Evolutionary conservation across 2,888 invertebrate genomes (phyloP).

Genomic region (Erebia epiphron): DNA sequence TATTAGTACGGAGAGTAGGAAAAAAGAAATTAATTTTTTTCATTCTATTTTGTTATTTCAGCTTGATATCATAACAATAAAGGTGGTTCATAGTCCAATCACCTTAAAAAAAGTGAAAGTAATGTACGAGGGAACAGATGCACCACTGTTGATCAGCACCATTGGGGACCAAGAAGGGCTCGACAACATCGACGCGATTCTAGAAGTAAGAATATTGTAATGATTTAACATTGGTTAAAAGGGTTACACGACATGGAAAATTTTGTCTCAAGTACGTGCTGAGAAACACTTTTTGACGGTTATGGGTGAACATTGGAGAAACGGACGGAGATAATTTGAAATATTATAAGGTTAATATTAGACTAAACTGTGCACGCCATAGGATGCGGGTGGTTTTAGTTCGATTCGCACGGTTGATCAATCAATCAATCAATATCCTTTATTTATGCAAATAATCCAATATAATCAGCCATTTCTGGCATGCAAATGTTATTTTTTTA

Average conservation of each 20-base stretch:
- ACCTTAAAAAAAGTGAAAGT: conserved; percentile 43
- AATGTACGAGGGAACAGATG: conserved; percentile 38
- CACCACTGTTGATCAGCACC: conserved; percentile 48
- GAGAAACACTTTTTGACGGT: neutral
- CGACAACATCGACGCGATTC: conserved; percentile 52
- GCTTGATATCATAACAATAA: conserved; percentile 50
- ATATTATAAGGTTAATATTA: too few species aligned
- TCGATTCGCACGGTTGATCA: too few species aligned
- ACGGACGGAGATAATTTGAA: too few species aligned
- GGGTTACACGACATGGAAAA: neutral
- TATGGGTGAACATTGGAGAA: neutral
- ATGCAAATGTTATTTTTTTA: too few species aligned
- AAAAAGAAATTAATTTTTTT: too few species aligned
- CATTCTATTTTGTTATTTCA: conserved; percentile 34
- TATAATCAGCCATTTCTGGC: too few species aligned
- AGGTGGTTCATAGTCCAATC: conserved; percentile 44
- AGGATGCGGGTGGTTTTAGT: too few species aligned
- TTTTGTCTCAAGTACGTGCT: neutral
- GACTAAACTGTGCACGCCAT: too few species aligned
- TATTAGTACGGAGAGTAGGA: too few species aligned
- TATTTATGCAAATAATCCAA: neutral
- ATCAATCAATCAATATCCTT: too few species aligned
- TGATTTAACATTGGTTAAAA: neutral
- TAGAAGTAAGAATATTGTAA: conserved; percentile 44
- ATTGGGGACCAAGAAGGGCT: conserved; percentile 56